Conservation (phyloP, 2,888 invertebrate species). For the Dione vanillae region DNA sequence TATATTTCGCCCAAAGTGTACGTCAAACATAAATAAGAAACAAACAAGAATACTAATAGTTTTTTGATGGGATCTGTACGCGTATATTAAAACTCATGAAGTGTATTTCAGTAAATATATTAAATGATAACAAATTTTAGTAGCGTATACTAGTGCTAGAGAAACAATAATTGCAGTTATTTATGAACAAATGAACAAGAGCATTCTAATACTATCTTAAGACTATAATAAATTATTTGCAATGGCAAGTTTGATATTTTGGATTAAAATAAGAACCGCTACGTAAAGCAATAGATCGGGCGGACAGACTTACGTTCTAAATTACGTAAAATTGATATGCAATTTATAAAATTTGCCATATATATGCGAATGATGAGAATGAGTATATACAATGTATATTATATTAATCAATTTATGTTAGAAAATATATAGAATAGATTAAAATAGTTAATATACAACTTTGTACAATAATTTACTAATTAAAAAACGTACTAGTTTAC, state of each 20-base stretch:
- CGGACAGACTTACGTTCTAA: neutral
- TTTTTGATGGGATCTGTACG: too few relatives aligned
- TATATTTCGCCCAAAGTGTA: too few relatives aligned
- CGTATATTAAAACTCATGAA: neutral
- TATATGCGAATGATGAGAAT: neutral
- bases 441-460: neutral
- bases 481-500: neutral
- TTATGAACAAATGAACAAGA: constrained; percentile 12
- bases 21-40: too few relatives aligned
- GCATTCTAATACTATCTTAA: constrained; percentile 52
- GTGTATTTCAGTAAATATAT: constrained; percentile 41
- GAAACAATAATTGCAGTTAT: constrained; percentile 44
- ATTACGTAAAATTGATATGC: constrained; percentile 6
- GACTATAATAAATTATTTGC: constrained; percentile 71
- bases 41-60: too few relatives aligned
- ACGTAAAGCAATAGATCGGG: neutral
- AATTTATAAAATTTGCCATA: constrained; percentile 7
- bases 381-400: constrained; percentile 10
- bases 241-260: constrained; percentile 53
- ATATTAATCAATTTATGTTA: neutral
- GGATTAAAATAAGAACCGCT: constrained; percentile 1
- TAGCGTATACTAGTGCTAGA: constrained; percentile 47
- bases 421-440: neutral
- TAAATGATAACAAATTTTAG: constrained; percentile 66
- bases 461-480: constrained; percentile 21